phyloP scores from a whole-genome alignment of 2,888 invertebrate genomes.

The Harmothoe impar region DNA sequence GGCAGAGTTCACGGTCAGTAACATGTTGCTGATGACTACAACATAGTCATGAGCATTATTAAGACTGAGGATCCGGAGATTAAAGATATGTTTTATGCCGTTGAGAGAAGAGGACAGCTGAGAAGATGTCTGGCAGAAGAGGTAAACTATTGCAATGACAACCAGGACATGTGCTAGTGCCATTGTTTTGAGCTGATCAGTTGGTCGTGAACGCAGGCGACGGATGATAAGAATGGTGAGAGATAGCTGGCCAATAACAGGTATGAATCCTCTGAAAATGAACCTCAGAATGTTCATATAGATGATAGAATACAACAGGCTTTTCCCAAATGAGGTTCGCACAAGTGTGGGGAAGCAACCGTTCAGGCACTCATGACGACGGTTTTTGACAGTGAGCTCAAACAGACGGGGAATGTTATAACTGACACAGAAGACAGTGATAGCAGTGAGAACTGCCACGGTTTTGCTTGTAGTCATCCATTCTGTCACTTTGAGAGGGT shows the following conservation, averaged over 20 bases:
- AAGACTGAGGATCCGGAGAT: neutral
- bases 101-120: neutral
- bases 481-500: neutral
- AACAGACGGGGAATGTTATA: constrained; percentile 20
- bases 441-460: neutral
- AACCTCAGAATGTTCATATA: constrained; percentile 9
- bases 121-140: neutral
- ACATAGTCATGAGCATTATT: constrained; percentile 7
- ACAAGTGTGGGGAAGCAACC: neutral
- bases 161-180: neutral
- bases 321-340: neutral
- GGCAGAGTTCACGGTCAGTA: neutral
- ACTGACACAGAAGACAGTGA: neutral
- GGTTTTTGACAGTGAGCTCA: too few relatives aligned
- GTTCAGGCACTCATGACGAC: neutral
- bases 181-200: neutral
- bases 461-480: too few relatives aligned
- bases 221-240: neutral
- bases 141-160: neutral
- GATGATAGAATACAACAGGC: neutral
- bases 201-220: too few relatives aligned
- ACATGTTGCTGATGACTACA: neutral
- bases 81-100: neutral
- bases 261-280: neutral
- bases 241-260: neutral